Evolutionary conservation across 2,113 vertebrate genomes (phyloP).

Genomic region (Lepisosteus osseus): DNA sequence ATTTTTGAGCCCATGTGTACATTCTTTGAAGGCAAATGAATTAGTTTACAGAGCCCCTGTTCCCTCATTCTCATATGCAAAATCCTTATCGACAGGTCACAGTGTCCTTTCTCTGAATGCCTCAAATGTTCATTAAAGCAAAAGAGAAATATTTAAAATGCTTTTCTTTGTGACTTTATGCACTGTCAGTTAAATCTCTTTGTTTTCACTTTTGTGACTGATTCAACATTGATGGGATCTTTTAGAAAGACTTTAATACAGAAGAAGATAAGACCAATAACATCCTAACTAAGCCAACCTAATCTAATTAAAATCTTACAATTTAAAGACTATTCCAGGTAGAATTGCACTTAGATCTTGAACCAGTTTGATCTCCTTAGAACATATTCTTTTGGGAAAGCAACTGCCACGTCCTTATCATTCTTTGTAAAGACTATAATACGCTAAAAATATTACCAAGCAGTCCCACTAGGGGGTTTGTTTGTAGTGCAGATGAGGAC

Average conservation of each 20-base stretch:
- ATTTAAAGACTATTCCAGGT: no score
- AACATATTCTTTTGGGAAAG: background rate
- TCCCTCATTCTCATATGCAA: no score
- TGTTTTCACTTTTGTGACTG: background rate
- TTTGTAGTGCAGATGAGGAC: constrained; percentile 4
- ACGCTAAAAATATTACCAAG: background rate
- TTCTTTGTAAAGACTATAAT: background rate
- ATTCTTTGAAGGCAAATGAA: no score
- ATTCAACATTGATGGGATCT: background rate
- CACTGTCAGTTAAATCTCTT: no score
- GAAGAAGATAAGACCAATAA: background rate
- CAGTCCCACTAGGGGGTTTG: background rate
- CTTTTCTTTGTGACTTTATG: no score
- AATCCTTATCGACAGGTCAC: no score
- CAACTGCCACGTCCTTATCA: background rate
- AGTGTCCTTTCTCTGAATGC: no score
- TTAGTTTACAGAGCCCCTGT: no score
- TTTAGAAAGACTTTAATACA: background rate
- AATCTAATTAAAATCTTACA: background rate
- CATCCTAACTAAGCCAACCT: background rate
- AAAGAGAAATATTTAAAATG: no score
- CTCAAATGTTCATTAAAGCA: no score
- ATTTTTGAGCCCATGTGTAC: no score
- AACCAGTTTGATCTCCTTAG: background rate
- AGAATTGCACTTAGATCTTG: background rate